phyloP scores from a whole-genome alignment of 2,888 invertebrate genomes.

The Seira ritae region DNA sequence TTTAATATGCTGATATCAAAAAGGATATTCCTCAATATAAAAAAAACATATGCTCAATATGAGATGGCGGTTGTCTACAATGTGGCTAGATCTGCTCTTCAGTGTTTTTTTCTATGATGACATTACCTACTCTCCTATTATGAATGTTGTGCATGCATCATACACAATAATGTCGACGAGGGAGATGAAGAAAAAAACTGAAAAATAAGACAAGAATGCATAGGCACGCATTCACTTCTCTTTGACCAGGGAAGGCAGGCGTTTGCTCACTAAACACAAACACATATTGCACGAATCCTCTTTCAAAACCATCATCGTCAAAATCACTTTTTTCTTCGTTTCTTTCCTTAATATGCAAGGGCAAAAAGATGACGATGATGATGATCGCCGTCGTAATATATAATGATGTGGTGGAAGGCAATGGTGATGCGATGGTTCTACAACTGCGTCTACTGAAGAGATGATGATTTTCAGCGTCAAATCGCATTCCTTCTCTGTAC shows the following conservation, averaged over 20 bases:
- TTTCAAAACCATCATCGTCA: background rate
- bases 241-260: background rate
- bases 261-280: background rate
- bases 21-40: no score
- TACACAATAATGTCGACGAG: constrained; percentile 2
- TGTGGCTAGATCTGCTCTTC: no score
- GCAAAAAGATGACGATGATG: background rate
- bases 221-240: background rate
- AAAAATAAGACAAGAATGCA: constrained; percentile 5
- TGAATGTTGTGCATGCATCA: background rate
- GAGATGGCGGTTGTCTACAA: no score
- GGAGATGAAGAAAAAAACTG: constrained; percentile 1
- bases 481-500: background rate
- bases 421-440: background rate
- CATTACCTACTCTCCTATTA: background rate
- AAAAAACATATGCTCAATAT: no score
- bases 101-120: background rate
- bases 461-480: constrained; percentile 2
- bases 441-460: background rate
- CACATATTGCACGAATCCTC: background rate
- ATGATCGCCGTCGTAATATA: background rate
- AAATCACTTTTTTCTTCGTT: background rate
- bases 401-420: constrained; percentile 5
- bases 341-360: constrained; percentile 5
- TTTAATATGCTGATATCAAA: no score